phyloP scores from a whole-genome alignment of 2,113 vertebrate genomes.

The Caretta caretta region DNA sequence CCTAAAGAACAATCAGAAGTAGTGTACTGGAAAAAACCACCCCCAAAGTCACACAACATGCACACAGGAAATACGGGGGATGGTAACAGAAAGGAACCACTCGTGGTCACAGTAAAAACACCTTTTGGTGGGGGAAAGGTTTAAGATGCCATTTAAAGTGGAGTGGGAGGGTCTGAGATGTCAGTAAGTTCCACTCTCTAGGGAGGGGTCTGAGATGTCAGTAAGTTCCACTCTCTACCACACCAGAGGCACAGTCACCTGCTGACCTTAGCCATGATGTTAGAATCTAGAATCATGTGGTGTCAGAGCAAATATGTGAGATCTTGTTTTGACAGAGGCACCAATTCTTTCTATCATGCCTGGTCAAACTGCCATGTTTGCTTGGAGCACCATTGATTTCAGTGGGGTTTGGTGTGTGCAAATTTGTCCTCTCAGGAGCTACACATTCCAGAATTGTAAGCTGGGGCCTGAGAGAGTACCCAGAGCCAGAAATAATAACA shows the following conservation, averaged over 20 bases:
- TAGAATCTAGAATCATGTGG: not conserved
- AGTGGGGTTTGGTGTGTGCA: not conserved
- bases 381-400: not conserved
- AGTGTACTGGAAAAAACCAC: not conserved
- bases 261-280: not conserved
- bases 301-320: not conserved
- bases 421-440: not conserved
- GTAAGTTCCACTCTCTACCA: not conserved
- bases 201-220: not conserved
- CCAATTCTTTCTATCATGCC: not conserved
- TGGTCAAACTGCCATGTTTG: not conserved
- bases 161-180: not conserved
- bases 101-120: not conserved
- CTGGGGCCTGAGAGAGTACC: not conserved
- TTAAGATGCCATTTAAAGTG: not conserved
- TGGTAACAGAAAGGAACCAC: not conserved
- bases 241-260: not conserved
- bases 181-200: not conserved
- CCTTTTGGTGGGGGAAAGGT: not conserved
- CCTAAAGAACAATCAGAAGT: not conserved
- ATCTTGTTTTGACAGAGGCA: not conserved
- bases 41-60: not conserved
- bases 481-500: not conserved
- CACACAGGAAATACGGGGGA: not conserved
- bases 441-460: not conserved